Evolutionary conservation across 2,888 invertebrate genomes (phyloP), one percentile per base, ranked within the genome.

Genomic region (Aradus depressus): DNA sequence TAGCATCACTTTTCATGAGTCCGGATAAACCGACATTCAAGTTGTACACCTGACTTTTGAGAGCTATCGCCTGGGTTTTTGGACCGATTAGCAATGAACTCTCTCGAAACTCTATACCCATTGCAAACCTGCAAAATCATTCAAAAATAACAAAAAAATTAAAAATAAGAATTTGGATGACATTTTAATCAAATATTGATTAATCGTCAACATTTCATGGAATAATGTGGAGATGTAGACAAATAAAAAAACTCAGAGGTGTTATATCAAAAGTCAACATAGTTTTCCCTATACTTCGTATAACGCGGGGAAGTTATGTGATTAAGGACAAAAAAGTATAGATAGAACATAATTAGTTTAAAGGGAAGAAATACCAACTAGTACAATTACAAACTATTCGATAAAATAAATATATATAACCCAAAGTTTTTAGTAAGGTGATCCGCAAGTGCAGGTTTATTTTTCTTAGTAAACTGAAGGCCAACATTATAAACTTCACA

Each of bases 91-190:
- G 75, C 50, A 97, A 74, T 0, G 91, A 87, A 61, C 88, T 88
- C 68, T 99, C 98, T 50, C 96, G 81, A 67, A 99, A 99, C 67
- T 98, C 97, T 61, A 98, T 89, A 5, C 98, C 98, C 82, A 90
- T 97, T 1, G 82, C 92, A 72, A 98, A 98, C 4, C 81, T 81
- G 63, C 32, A 57, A 55, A 43, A n/a, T n/a, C n/a, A n/a, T n/a
- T n/a, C n/a, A n/a, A 50, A 34, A 35, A 44, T 6, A 32, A 18
- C 22, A 12, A 6, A 6, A 34, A 34, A 34, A 16, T 28, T 10
- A 10, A 10, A 10, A 8, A 28, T 6, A 10, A 28, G 8, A 10
- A 8, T 28, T 28, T 28, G 12, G 6, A 10, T 28, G 28, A 8
- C 8, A 28, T 28, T 10, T 28, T 28, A 28, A 28, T 28, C 8